Base-by-base conservation (phyloP, 2,888 invertebrate species). In the Pyrrhia umbra region DNA sequence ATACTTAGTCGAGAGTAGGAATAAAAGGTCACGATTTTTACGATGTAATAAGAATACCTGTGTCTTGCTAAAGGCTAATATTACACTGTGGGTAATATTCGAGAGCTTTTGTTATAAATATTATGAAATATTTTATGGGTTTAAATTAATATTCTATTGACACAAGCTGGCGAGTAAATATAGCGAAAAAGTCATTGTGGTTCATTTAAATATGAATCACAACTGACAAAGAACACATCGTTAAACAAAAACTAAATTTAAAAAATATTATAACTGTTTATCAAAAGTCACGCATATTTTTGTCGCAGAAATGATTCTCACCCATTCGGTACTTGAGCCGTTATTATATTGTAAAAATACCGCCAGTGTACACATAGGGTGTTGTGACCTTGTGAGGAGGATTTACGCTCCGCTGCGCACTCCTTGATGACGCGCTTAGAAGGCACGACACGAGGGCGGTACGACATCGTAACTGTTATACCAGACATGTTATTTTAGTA, bases 371-470 rank as follows among this genome's bases (percentile, higher is more conserved):
- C 59, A 62, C 64, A 67, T 51, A 60, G 69, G 63, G 62, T 65
- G 64, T 66, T 60, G 67, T 71, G 75, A 77, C 73, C 71, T 74
- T 77, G 67, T 18, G 34, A 27, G 49, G 60, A 68, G 81, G 81
- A 82, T 77, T 75, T 58, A 77, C 77, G 81, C 82, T 51, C 55
- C 68, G 68, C 9, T 64, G 80, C 67, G 8, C 78, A 61, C 77
- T 81, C 81, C 81, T 81, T 81, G 39, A 37, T 16, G n/a, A 10
- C 15, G n/a, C 15, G 6, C 43, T 73, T 68, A 79, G 8, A 40
- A 1, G 0, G 1, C 0, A 52, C 76, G 70, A 61, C 6, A 60
- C 70, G 79, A 2, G 16, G 6, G 1, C 74, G 81, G 67, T 15
- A 66, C 71, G 76, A 73, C 30, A 20, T 9, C 8, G 6, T 18